phyloP scores from a whole-genome alignment of 2,113 vertebrate genomes.

The Gobiocypris rarus region DNA sequence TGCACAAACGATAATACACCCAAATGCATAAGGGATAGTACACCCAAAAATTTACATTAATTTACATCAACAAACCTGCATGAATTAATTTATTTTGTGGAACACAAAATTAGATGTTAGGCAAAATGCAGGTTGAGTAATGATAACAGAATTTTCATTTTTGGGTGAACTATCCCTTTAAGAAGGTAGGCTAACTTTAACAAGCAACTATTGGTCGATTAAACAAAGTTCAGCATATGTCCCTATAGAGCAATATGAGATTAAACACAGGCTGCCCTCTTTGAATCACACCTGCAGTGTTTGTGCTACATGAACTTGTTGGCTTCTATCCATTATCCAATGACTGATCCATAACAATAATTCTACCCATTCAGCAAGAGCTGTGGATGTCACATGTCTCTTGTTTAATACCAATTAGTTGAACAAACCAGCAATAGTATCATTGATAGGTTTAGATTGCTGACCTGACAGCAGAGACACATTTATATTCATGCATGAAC shows the following conservation, averaged over 20 bases:
- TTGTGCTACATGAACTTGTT: background rate
- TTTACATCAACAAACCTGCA: background rate
- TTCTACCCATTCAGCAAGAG: slow-evolving; percentile 14
- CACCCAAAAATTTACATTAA: background rate
- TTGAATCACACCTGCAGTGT: background rate
- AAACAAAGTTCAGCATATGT: background rate
- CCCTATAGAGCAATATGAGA: background rate
- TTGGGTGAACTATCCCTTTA: background rate
- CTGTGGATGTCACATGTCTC: background rate
- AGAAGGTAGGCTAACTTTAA: background rate
- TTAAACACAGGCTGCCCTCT: background rate
- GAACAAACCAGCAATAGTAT: slow-evolving; percentile 19
- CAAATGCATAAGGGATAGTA: background rate
- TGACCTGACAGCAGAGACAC: slow-evolving; percentile 28
- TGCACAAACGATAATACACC: too few relatives aligned
- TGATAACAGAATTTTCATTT: background rate
- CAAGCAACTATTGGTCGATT: background rate
- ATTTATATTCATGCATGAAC: slow-evolving; percentile 34
- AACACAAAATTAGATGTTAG: background rate
- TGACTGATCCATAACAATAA: background rate
- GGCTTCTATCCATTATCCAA: background rate
- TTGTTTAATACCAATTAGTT: slow-evolving; percentile 35
- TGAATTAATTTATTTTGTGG: background rate
- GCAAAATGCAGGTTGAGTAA: background rate
- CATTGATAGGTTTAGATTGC: slow-evolving; percentile 24